Evolutionary conservation across 1,140 invertebrate genomes (phyloP), one percentile per base, ranked within the genome.

Genomic region (Drosophila nikananu): DNA sequence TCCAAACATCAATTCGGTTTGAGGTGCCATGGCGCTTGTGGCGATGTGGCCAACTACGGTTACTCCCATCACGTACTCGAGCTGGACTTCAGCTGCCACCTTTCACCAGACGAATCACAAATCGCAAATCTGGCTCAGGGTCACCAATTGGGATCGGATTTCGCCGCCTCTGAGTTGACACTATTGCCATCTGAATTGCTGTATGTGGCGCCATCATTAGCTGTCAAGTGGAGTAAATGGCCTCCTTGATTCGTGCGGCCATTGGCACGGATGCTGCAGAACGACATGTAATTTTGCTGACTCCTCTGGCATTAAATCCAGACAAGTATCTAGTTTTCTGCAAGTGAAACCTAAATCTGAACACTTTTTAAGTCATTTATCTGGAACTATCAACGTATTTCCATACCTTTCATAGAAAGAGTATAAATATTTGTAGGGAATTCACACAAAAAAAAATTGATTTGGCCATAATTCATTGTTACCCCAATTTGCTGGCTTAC

Each of bases 21-120:
- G 63, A 10, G 64, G 64, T 66, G 30, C 42, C 46, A 17, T 61
- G 44, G 41, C 30, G 64, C 68, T 59, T 65, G 59, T 75, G 78
- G 75, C 75, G 35, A 42, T 72, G 70, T 66, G 49, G 64, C 49
- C 42, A 55, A 63, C 66, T 64, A 27, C 17, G 8, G 35, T 12
- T 23, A 41, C 51, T 44, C 32, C 19, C 27, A 30, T 68, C 64
- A 68, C 67, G 71, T 65, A 77, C 68, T 83, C 55, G 21, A 54
- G 52, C 67, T 13, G 41, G 37, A 25, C 46, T 55, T 13, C 17
- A 25, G 55, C 21, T 58, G 52, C 63, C 41, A 74, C 83, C 84
- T 89, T 87, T 87, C 81, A 83, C 81, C 83, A 35, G 49, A 52
- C 59, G 13, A 58, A 48, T 52, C 42, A 39, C n/a, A 46, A 61